Conservation (phyloP, 2,888 invertebrate species). For the Schizaphis graminum region DNA sequence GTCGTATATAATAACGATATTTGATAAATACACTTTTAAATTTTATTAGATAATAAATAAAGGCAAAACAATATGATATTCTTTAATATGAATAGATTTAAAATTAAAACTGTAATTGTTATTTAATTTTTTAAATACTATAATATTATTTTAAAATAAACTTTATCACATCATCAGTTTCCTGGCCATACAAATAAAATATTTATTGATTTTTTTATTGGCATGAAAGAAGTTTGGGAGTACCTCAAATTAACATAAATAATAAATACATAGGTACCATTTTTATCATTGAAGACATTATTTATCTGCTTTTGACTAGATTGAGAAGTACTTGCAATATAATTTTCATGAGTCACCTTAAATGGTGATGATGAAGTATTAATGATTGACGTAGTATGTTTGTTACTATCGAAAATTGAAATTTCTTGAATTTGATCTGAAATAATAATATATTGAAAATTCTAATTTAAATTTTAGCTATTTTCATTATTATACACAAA, state of each 20-base stretch:
- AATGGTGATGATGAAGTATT: not conserved
- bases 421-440: not conserved
- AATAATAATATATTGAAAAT: not conserved
- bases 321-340: not conserved
- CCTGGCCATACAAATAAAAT: not conserved
- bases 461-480: too few relatives aligned
- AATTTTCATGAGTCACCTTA: not conserved
- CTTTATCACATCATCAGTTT: not conserved
- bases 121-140: not conserved
- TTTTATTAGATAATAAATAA: too few relatives aligned
- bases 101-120: not conserved
- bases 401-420: not conserved
- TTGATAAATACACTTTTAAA: too few relatives aligned
- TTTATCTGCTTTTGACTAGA: not conserved
- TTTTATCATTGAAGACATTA: not conserved
- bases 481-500: too few relatives aligned
- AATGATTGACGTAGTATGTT: not conserved
- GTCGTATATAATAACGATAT: too few relatives aligned
- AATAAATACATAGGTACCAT: not conserved
- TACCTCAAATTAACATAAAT: not conserved
- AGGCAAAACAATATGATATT: too few relatives aligned
- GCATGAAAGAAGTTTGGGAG: not conserved
- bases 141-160: too few relatives aligned
- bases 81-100: too few relatives aligned
- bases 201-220: not conserved